These are phyloP conservation scores for Sinelater perroti DNA, from an alignment of 2,888 invertebrate genomes.

Conservation along the genomic window DNA sequence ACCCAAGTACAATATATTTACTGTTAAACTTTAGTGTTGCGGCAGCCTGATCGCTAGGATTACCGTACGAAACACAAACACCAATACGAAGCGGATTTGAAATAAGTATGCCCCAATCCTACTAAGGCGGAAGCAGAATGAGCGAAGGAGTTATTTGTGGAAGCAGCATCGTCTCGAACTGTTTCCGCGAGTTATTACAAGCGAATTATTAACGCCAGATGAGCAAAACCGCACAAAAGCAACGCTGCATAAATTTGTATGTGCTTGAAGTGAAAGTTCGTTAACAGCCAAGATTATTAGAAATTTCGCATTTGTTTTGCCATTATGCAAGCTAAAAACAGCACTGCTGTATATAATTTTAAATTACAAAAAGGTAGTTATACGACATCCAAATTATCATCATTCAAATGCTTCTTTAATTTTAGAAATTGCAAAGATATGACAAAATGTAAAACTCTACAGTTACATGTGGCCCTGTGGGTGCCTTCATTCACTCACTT, in stretches of 20 bases:
- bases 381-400: no score
- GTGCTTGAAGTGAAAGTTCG: slow-evolving; percentile 11
- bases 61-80: slow-evolving; percentile 17
- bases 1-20: slow-evolving; percentile 22
- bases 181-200: slow-evolving; percentile 13
- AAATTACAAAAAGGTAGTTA: no score
- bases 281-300: slow-evolving; percentile 16
- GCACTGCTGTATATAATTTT: no score
- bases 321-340: no score
- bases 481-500: no score
- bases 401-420: no score
- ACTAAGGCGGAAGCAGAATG: neutral
- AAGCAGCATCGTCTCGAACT: slow-evolving; percentile 4
- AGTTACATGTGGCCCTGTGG: no score
- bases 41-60: slow-evolving; percentile 16
- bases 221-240: slow-evolving; percentile 13
- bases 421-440: no score
- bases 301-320: slow-evolving; percentile 10
- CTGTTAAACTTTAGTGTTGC: slow-evolving; percentile 19
- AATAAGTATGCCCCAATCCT: no score
- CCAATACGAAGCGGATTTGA: neutral
- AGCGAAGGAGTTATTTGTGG: slow-evolving; percentile 6
- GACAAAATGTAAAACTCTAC: no score
- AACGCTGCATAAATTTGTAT: slow-evolving; percentile 20
- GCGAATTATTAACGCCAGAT: slow-evolving; percentile 14